phyloP scores from a whole-genome alignment of 2,113 vertebrate species.

The Eretmochelys imbricata region DNA sequence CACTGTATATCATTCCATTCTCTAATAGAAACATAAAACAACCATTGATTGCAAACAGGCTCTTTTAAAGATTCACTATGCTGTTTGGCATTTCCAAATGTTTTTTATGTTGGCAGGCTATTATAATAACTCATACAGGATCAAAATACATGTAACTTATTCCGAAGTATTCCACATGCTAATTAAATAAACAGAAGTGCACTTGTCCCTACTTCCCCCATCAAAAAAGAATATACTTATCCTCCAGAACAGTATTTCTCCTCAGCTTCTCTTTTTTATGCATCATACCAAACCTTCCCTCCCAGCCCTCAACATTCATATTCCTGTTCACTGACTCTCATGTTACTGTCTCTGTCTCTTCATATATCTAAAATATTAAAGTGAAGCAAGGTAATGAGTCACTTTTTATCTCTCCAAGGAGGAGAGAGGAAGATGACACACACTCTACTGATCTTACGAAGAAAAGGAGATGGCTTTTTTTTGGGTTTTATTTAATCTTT shows the following conservation, averaged over 20 bases:
- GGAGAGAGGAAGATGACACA: slow-evolving; percentile 64
- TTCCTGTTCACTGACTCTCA: slow-evolving; percentile 46
- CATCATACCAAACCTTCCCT: not conserved
- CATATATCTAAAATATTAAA: slow-evolving; percentile 69
- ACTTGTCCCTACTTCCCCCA: slow-evolving; percentile 16
- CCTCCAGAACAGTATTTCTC: slow-evolving; percentile 39
- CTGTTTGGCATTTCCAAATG: slow-evolving; percentile 21
- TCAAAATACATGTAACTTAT: slow-evolving; percentile 59
- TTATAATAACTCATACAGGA: slow-evolving; percentile 56
- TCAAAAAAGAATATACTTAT: not conserved
- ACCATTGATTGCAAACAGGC: slow-evolving; percentile 28
- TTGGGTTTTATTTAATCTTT: slow-evolving; percentile 60
- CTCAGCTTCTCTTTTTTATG: slow-evolving; percentile 22
- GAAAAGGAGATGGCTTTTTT: slow-evolving; percentile 14
- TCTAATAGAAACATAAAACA: slow-evolving; percentile 48
- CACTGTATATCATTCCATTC: slow-evolving; percentile 16
- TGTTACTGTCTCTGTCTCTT: slow-evolving; percentile 45
- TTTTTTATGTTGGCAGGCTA: slow-evolving; percentile 53
- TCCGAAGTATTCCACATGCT: slow-evolving; percentile 52
- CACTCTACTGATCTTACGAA: slow-evolving; percentile 47
- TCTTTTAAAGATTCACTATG: slow-evolving; percentile 39
- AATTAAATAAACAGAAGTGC: slow-evolving; percentile 65
- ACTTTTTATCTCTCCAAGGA: slow-evolving; percentile 65
- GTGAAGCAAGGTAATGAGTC: slow-evolving; percentile 43
- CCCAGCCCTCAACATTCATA: slow-evolving; percentile 13